Percentiles rank a stretch among this genome's conserved stretches.
These are phyloP conservation scores for Hedychridium roseum DNA, from an alignment of 2,888 invertebrate genomes.

Conservation along the genomic window DNA sequence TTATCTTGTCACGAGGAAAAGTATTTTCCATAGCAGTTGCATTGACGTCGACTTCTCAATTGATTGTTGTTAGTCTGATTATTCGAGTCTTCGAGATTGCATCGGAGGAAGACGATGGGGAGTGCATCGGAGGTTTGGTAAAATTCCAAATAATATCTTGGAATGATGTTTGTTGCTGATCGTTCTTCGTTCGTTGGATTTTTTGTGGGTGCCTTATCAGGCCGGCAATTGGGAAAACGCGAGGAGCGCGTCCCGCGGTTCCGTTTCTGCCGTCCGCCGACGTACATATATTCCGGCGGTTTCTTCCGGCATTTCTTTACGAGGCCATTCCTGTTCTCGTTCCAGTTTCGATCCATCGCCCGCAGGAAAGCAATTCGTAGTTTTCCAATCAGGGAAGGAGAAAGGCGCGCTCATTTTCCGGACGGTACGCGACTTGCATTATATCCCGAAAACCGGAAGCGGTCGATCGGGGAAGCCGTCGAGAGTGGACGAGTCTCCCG, in stretches of 20 bases:
- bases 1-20: no score
- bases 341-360: slow-evolving; percentile 41
- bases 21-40: no score
- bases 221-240: no score
- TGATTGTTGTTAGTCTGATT: no score
- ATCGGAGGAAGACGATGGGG: no score
- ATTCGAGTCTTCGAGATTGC: no score
- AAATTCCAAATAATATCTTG: no score
- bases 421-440: slow-evolving; percentile 53
- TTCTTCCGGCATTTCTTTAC: slow-evolving; percentile 21
- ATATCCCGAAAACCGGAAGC: slow-evolving; percentile 48
- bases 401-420: slow-evolving; percentile 52
- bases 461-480: slow-evolving; percentile 41
- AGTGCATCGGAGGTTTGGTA: no score
- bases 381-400: slow-evolving; percentile 55
- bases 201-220: no score
- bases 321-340: slow-evolving; percentile 13
- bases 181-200: no score
- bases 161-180: no score
- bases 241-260: not conserved
- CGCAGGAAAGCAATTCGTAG: slow-evolving; percentile 55
- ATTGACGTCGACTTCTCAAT: no score
- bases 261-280: not conserved
- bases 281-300: not conserved
- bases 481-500: slow-evolving; percentile 10